Evolutionary conservation across 2,888 invertebrate species (phyloP), one percentile per base, ranked within the genome.

Genomic region (Troglohyphantes excavatus): DNA sequence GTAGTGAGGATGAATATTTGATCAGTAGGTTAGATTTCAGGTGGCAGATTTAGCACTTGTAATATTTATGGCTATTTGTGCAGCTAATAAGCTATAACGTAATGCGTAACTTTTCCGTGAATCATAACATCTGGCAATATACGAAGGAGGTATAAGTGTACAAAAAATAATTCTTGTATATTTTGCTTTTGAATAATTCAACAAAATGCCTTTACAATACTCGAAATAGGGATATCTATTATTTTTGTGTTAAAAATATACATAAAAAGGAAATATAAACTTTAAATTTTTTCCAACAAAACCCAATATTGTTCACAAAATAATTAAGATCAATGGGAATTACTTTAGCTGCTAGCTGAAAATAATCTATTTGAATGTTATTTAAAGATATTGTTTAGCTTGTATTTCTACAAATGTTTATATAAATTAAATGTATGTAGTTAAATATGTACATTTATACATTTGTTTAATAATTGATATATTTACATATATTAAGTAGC

Each of bases 41-140:
- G 89, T 90, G 89, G 89, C 89, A 90, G 84, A 90, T 90, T 90
- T 90, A 90, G 89, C 89, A 90, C 89, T 83, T 83, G 78, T 89
- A 83, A 68, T 76, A 70, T 70, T 83, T 76, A 68, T 70, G 43
- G 83, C 43, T 76, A 68, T 67, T 29, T 87, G 67, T 72, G 86
- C 85, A 85, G 86, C 86, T 79, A 79, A 53, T 19, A 76, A 59
- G 72, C 61, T 73, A 59, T 67, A 39, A 72, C 21, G 53, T 39
- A 78, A 65, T 11, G 53, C 27, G 65, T 67, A 17, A 46, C 39
- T 46, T 65, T 67, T 70, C 33, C 65, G 53, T 65, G 11, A 26
- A 65, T 78, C 78, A 43, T 81, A 13, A 65, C 53, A 68, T 68
- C 43, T 53, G 68, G 29, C 29, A 33, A 78, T 46, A 65, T 29